phyloP scores from a whole-genome alignment of 2,797 vertebrate genomes.

The Falco rusticolus region DNA sequence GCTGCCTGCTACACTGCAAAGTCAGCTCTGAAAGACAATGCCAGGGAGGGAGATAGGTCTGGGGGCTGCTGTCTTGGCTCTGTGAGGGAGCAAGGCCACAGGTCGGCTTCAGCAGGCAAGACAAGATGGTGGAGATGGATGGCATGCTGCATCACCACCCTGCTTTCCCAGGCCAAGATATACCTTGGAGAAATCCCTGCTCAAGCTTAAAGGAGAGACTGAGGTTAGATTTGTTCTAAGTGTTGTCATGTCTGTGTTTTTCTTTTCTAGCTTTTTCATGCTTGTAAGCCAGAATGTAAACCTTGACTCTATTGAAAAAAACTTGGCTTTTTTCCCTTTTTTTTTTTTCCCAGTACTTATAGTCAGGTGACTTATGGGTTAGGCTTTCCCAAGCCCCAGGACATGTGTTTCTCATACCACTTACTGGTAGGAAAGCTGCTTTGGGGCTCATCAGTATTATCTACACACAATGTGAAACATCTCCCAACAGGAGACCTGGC shows the following conservation, averaged over 20 bases:
- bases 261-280: neutral
- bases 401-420: neutral
- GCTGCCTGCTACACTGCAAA: neutral
- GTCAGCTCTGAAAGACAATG: neutral
- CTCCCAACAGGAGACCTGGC: neutral
- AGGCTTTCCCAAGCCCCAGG: neutral
- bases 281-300: neutral
- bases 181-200: neutral
- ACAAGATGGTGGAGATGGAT: neutral
- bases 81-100: neutral
- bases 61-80: neutral
- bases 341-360: neutral
- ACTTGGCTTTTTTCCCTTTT: neutral
- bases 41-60: neutral
- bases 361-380: neutral
- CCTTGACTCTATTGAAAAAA: neutral
- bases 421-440: neutral
- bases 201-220: neutral
- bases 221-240: neutral
- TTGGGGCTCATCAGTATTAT: neutral
- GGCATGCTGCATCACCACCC: neutral
- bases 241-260: neutral
- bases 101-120: neutral
- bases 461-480: neutral
- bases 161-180: neutral